These are phyloP conservation scores for Monopterus albus DNA, from an alignment of 2,113 vertebrate species.

Conservation along the genomic window DNA sequence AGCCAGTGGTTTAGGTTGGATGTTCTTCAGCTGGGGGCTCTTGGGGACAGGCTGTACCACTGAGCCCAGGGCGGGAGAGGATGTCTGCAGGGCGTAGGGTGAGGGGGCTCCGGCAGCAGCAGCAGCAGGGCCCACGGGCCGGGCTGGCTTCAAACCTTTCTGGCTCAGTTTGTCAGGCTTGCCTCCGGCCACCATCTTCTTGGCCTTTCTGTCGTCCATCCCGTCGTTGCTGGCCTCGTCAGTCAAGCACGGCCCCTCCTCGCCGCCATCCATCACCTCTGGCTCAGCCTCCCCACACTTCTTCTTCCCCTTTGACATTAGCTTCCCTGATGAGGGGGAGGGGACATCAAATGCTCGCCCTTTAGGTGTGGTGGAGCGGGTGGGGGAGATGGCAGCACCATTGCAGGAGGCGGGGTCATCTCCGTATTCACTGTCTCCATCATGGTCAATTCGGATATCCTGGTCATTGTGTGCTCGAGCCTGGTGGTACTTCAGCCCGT, in stretches of 20 bases:
- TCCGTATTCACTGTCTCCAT: constrained; percentile 91
- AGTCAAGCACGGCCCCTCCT: constrained; percentile 87
- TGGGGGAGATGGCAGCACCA: constrained; percentile 88
- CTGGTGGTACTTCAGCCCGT: constrained; percentile 97
- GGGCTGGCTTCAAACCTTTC: constrained; percentile 88
- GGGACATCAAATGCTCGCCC: constrained; percentile 91
- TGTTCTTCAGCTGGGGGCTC: constrained; percentile 93
- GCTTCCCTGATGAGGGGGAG: constrained; percentile 86
- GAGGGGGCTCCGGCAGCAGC: constrained; percentile 78
- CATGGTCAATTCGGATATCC: constrained; percentile 90
- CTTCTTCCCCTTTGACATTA: constrained; percentile 89
- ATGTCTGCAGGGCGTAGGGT: constrained; percentile 82
- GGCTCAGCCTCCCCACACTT: constrained; percentile 88
- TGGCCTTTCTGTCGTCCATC: constrained; percentile 89
- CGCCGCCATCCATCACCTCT: constrained; percentile 87
- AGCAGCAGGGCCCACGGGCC: constrained; percentile 84
- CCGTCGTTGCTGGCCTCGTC: constrained; percentile 93
- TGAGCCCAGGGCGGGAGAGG: constrained; percentile 84
- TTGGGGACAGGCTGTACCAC: constrained; percentile 92
- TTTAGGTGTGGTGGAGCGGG: constrained; percentile 92
- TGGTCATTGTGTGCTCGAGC: constrained; percentile 94
- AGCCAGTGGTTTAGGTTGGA: constrained; percentile 90
- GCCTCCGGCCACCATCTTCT: constrained; percentile 82
- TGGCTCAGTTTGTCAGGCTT: constrained; percentile 88
- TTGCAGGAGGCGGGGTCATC: constrained; percentile 92